Evolutionary conservation across 2,888 invertebrate species (phyloP).

Genomic region (Leucoma salicis): DNA sequence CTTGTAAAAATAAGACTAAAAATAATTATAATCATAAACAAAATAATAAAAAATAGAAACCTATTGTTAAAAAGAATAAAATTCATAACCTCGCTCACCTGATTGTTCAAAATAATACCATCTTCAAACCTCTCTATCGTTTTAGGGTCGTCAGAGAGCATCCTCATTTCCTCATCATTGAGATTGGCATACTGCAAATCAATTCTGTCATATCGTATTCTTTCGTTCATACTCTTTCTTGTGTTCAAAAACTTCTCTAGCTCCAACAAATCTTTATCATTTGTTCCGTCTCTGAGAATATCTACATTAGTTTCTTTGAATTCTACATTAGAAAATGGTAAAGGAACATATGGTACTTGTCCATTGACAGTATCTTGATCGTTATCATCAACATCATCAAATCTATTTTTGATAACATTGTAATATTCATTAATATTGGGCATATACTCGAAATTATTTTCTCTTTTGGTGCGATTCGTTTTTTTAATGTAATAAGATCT

Average conservation of each 20-base stretch:
- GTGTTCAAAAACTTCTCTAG: conserved; percentile 35
- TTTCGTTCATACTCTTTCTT: not conserved
- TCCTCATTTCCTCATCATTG: conserved; percentile 56
- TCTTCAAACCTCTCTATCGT: conserved; percentile 47
- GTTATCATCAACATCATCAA: conserved; percentile 18
- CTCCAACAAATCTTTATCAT: conserved; percentile 28
- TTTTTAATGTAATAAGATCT: conserved; percentile 82
- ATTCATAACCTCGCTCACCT: too few species aligned
- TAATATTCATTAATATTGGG: conserved; percentile 14
- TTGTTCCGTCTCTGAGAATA: conserved; percentile 27
- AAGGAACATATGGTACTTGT: conserved; percentile 11
- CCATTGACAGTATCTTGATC: conserved; percentile 28
- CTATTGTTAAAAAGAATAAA: too few species aligned
- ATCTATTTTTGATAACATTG: conserved; percentile 19
- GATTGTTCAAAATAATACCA: conserved; percentile 61
- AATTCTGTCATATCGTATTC: conserved; percentile 13
- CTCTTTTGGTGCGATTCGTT: conserved; percentile 32
- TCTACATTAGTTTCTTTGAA: conserved; percentile 33
- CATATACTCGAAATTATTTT: conserved; percentile 28
- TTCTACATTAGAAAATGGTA: conserved; percentile 3
- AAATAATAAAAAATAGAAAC: too few species aligned
- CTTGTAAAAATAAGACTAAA: too few species aligned
- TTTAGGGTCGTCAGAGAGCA: conserved; percentile 59
- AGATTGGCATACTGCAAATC: conserved; percentile 38
- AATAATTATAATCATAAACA: too few species aligned